phyloP scores from a whole-genome alignment of 2,888 invertebrate species.

The Xestia sexstrigata region DNA sequence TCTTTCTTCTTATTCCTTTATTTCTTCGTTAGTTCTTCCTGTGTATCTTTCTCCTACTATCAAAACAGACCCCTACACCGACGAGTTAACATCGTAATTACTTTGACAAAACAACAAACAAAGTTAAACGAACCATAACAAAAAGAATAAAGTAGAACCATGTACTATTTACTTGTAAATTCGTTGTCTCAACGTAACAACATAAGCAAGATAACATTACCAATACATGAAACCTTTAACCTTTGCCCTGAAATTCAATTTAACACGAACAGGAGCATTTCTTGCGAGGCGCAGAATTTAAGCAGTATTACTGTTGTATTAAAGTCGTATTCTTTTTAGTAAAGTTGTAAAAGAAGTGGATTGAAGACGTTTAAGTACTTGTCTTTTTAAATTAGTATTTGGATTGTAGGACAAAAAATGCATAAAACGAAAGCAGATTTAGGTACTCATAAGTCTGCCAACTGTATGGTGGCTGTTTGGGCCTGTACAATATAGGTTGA shows the following conservation, averaged over 20 bases:
- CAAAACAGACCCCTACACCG: neutral
- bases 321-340: neutral
- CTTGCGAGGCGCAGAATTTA: neutral
- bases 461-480: too few relatives aligned
- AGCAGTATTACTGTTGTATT: neutral
- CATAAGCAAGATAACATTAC: conserved; percentile 38
- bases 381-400: neutral
- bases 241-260: conserved; percentile 53
- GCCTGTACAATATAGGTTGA: too few relatives aligned
- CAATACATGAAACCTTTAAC: conserved; percentile 47
- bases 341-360: neutral
- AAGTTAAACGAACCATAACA: conserved; percentile 15
- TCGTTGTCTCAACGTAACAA: conserved; percentile 30
- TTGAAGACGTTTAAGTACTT: neutral
- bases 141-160: conserved; percentile 13
- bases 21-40: too few relatives aligned
- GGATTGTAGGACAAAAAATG: too few relatives aligned
- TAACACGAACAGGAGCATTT: conserved; percentile 10
- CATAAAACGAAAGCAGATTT: too few relatives aligned
- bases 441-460: too few relatives aligned
- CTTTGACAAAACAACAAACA: conserved; percentile 18
- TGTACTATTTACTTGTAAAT: conserved; percentile 34
- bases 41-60: neutral
- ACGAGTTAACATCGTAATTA: conserved; percentile 3
- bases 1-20: too few relatives aligned